Conservation (phyloP, 1,140 invertebrate species). For the Leptonema lineaticorne region DNA sequence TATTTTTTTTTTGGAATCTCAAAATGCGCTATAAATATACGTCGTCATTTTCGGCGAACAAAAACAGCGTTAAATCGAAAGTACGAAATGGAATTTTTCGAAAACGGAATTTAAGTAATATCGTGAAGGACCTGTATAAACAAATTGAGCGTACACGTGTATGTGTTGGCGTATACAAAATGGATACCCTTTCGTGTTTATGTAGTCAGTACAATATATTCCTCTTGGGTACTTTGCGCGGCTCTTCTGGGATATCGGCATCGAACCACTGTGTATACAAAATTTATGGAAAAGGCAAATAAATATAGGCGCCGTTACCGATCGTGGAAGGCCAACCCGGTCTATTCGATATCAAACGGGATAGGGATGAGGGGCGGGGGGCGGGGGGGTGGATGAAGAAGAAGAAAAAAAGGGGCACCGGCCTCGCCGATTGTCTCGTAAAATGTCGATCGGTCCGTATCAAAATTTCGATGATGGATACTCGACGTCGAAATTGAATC, state of each 20-base stretch:
- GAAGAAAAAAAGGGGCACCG: neutral
- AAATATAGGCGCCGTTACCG: slow-evolving; percentile 1
- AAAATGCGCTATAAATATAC: too few relatives aligned
- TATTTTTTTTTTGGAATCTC: too few relatives aligned
- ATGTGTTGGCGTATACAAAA: neutral
- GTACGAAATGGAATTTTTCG: too few relatives aligned
- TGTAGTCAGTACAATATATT: slow-evolving; percentile 8
- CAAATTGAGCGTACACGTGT: slow-evolving; percentile 3
- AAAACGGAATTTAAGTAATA: too few relatives aligned
- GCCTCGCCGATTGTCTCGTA: neutral
- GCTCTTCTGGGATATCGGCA: slow-evolving; percentile 3
- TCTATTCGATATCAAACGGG: too few relatives aligned
- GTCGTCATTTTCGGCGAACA: too few relatives aligned
- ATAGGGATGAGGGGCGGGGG: neutral
- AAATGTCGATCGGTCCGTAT: neutral
- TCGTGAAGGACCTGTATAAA: too few relatives aligned
- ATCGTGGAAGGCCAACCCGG: neutral
- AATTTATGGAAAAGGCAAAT: slow-evolving; percentile 12
- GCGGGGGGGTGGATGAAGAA: neutral
- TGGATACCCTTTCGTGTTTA: neutral
- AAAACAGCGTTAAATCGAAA: too few relatives aligned
- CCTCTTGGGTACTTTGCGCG: slow-evolving; percentile 1
- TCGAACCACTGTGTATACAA: neutral
- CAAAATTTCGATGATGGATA: too few relatives aligned
- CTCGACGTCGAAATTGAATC: too few relatives aligned